Evolutionary conservation across 1,140 invertebrate species (phyloP).

Genomic region (Caenorhabditis remanei): DNA sequence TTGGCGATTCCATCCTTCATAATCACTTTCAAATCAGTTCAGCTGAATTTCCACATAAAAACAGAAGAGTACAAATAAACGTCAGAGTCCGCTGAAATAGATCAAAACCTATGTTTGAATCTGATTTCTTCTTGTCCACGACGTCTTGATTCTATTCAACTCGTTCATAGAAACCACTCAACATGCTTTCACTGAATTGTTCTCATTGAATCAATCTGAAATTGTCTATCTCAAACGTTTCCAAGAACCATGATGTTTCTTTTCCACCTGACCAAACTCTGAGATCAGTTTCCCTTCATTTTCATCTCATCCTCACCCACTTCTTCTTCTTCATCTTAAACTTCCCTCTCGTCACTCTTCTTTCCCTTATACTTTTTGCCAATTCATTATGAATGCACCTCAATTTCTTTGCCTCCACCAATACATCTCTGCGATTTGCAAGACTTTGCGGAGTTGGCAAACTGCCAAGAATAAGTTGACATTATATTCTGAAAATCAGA

Average conservation of each 20-base stretch:
- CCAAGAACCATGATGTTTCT: background rate
- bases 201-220: too few species aligned
- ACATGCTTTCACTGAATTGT: too few species aligned
- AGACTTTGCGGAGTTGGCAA: background rate
- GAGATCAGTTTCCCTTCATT: conserved; percentile 7
- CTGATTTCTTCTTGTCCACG: too few species aligned
- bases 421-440: conserved; percentile 6
- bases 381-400: conserved; percentile 49
- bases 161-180: too few species aligned
- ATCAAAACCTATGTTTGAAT: too few species aligned
- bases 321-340: background rate
- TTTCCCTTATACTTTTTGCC: background rate
- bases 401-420: background rate
- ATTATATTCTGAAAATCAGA: conserved; percentile 3
- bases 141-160: too few species aligned
- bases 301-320: background rate
- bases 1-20: too few species aligned
- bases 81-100: too few species aligned
- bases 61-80: too few species aligned
- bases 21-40: too few species aligned
- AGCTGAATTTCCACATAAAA: too few species aligned
- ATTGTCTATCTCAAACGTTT: background rate
- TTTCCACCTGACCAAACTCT: conserved; percentile 8
- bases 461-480: background rate
- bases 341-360: background rate